A percentile compares a stretch with the other conserved stretches of the same genome.
These are phyloP conservation scores for Papilio polytes DNA, from an alignment of 1,140 invertebrate species.

Conservation along the genomic window DNA sequence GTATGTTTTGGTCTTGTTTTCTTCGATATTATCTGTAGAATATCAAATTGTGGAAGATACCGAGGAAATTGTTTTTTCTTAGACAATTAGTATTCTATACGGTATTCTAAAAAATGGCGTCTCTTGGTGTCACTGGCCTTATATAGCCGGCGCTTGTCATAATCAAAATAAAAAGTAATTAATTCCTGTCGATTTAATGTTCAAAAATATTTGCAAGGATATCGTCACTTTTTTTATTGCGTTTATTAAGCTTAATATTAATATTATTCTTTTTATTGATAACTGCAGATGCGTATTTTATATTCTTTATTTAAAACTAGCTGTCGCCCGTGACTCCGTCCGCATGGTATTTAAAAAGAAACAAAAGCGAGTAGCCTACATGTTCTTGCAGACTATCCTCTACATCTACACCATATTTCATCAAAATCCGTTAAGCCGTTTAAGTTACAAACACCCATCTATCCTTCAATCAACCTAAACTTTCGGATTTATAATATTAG, in stretches of 20 bases:
- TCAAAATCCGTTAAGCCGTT: too few species aligned
- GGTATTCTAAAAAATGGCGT: conserved; percentile 49
- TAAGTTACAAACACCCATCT: too few species aligned
- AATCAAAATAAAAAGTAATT: conserved; percentile 30
- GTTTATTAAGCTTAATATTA: not conserved
- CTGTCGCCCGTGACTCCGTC: too few species aligned
- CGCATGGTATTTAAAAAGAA: too few species aligned
- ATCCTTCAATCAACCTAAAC: too few species aligned
- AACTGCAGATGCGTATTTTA: not conserved
- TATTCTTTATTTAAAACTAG: not conserved
- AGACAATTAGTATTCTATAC: conserved; percentile 27
- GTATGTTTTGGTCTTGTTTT: not conserved
- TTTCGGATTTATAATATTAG: too few species aligned
- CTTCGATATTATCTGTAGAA: not conserved
- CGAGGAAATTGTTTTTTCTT: not conserved
- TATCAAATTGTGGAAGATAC: conserved; percentile 1
- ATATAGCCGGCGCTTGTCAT: conserved; percentile 34
- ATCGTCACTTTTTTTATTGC: not conserved
- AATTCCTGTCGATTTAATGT: conserved; percentile 27
- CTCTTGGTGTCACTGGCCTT: conserved; percentile 70
- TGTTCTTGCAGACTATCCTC: too few species aligned
- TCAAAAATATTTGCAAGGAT: not conserved
- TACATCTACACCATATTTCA: too few species aligned
- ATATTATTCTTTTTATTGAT: not conserved
- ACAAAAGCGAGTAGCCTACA: too few species aligned